Conservation (phyloP, 2,888 invertebrate genomes). For the Callyntrura sp. region DNA sequence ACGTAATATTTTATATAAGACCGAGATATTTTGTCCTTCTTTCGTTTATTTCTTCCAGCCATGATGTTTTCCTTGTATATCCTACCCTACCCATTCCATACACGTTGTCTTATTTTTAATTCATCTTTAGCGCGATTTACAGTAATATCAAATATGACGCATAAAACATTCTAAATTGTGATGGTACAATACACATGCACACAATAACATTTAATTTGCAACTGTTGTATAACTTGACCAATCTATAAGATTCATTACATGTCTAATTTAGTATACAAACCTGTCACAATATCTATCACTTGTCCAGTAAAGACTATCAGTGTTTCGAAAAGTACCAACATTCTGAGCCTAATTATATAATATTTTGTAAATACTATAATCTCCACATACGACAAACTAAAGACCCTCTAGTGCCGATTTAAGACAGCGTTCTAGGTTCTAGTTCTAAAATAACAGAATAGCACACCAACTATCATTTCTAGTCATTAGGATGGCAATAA, state of each 20-base stretch:
- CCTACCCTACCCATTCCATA: not conserved
- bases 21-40: not conserved
- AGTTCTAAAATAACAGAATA: not conserved
- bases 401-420: not conserved
- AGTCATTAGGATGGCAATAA: conserved; percentile 19
- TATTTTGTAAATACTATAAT: not conserved
- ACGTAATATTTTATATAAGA: not conserved
- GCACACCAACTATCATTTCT: not conserved
- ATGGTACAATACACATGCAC: not conserved
- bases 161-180: not conserved
- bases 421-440: not conserved
- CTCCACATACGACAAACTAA: not conserved
- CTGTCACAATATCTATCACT: not conserved
- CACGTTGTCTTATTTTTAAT: not conserved
- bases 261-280: not conserved
- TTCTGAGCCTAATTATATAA: not conserved
- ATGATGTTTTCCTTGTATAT: too few species aligned
- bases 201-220: not conserved
- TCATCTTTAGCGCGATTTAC: too few species aligned
- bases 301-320: not conserved
- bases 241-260: not conserved
- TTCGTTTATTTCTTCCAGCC: not conserved
- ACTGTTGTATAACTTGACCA: not conserved
- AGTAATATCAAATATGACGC: not conserved
- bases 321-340: conserved; percentile 10